Conservation (phyloP, 2,888 invertebrate species). For the Ophion obscuratus region DNA sequence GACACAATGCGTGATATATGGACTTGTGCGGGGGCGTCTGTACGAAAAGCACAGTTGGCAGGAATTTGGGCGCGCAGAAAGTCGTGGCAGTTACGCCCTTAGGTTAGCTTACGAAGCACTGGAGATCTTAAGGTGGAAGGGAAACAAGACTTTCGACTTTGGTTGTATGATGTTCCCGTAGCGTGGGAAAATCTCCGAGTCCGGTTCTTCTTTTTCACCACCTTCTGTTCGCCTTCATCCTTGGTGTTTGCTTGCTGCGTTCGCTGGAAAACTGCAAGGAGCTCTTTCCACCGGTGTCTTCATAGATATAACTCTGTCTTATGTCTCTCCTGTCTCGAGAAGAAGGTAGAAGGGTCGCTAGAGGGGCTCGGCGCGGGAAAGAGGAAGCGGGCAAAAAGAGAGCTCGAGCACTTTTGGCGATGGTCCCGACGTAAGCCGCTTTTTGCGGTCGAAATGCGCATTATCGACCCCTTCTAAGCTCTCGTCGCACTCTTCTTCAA, state of each 20-base stretch:
- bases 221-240: background rate
- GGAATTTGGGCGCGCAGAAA: background rate
- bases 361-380: conserved; percentile 50
- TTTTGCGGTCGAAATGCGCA: conserved; percentile 77
- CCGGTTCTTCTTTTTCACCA: conserved; percentile 1
- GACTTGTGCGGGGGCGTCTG: background rate
- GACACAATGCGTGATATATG: background rate
- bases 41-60: background rate
- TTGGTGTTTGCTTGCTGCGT: conserved; percentile 1
- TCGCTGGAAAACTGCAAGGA: conserved; percentile 39
- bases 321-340: conserved; percentile 21
- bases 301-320: conserved; percentile 23
- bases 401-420: conserved; percentile 73
- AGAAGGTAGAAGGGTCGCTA: conserved; percentile 31
- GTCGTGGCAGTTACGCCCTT: conserved; percentile 14
- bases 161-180: conserved; percentile 59
- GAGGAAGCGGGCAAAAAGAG: conserved; percentile 61
- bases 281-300: conserved; percentile 6
- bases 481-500: conserved; percentile 41
- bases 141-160: conserved; percentile 72
- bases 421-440: conserved; percentile 73
- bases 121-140: conserved; percentile 4
- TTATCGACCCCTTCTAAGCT: conserved; percentile 75
- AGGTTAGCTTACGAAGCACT: background rate
- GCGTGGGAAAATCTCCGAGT: conserved; percentile 54